Conservation (phyloP, 2,888 invertebrate species). For the Aleiodes alternator region DNA sequence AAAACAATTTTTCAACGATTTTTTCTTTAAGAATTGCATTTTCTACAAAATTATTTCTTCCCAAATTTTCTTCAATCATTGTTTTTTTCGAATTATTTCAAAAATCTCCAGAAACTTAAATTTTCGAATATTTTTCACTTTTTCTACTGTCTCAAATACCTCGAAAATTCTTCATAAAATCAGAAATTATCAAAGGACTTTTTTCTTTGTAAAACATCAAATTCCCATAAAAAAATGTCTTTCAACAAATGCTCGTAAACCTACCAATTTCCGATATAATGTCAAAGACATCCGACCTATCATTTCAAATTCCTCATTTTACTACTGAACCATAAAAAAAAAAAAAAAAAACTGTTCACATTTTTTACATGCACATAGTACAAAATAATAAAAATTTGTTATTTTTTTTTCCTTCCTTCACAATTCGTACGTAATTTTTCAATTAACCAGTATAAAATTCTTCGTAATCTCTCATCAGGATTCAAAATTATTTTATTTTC, state of each 20-base stretch:
- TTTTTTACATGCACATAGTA: constrained; percentile 54
- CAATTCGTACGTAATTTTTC: constrained; percentile 60
- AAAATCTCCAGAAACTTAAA: too few relatives aligned
- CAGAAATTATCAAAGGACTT: background rate
- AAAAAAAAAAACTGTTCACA: background rate
- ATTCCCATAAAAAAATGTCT: too few relatives aligned
- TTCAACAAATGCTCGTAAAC: too few relatives aligned
- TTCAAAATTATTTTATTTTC: constrained; percentile 51
- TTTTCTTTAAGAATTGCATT: too few relatives aligned
- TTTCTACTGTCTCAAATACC: background rate
- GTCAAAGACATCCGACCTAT: too few relatives aligned
- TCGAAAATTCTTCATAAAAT: background rate
- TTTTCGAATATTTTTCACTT: background rate
- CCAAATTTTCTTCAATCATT: too few relatives aligned
- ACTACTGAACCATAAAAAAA: background rate
- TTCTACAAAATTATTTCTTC: too few relatives aligned
- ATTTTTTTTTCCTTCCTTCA: constrained; percentile 39
- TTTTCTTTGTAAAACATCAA: background rate
- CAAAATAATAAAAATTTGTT: constrained; percentile 59
- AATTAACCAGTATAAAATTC: constrained; percentile 48
- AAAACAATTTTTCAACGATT: too few relatives aligned
- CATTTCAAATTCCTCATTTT: background rate
- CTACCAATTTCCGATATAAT: too few relatives aligned
- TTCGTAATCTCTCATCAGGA: constrained; percentile 51
- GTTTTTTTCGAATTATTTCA: too few relatives aligned